phyloP scores from a whole-genome alignment of 2,888 invertebrate genomes.

The Chymomyza amoena region DNA sequence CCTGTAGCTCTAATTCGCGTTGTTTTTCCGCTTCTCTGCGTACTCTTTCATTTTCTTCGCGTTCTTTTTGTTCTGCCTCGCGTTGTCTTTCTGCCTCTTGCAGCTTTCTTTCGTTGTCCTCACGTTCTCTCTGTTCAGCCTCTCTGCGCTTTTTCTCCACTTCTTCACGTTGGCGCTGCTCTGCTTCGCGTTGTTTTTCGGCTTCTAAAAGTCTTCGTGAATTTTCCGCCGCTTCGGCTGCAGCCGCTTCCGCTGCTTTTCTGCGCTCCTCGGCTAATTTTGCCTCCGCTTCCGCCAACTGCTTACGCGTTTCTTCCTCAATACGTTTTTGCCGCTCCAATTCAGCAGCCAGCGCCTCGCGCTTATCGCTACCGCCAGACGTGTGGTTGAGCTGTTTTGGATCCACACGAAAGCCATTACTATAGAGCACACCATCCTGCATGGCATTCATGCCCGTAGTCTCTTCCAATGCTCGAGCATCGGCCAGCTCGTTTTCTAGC shows the following conservation, averaged over 20 bases:
- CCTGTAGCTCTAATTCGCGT: constrained; percentile 34
- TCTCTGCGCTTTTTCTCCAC: constrained; percentile 26
- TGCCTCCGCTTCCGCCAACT: constrained; percentile 70
- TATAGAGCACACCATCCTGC: constrained; percentile 77
- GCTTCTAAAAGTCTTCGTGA: constrained; percentile 27
- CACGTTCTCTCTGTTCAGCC: constrained; percentile 32
- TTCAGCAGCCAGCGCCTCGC: constrained; percentile 62
- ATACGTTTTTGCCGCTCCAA: constrained; percentile 66
- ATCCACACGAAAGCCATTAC: constrained; percentile 75
- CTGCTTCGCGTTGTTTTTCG: constrained; percentile 27
- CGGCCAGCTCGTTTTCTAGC: constrained; percentile 60
- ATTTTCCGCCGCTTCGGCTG: constrained; percentile 24
- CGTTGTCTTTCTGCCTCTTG: constrained; percentile 33
- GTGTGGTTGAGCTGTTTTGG: constrained; percentile 47
- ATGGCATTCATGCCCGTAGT: constrained; percentile 64
- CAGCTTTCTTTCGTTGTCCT: constrained; percentile 30
- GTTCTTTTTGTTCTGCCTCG: constrained; percentile 15
- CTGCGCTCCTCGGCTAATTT: constrained; percentile 56
- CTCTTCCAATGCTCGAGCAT: constrained; percentile 60
- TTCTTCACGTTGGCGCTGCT: constrained; percentile 32
- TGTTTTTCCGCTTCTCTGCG: constrained; percentile 34
- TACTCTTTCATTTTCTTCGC: constrained; percentile 40
- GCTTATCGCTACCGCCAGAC: constrained; percentile 24
- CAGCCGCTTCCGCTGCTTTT: constrained; percentile 36
- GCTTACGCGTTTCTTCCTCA: constrained; percentile 69